Base-by-base conservation (phyloP, 2,888 invertebrate genomes). In the Neoascia interrupta region DNA sequence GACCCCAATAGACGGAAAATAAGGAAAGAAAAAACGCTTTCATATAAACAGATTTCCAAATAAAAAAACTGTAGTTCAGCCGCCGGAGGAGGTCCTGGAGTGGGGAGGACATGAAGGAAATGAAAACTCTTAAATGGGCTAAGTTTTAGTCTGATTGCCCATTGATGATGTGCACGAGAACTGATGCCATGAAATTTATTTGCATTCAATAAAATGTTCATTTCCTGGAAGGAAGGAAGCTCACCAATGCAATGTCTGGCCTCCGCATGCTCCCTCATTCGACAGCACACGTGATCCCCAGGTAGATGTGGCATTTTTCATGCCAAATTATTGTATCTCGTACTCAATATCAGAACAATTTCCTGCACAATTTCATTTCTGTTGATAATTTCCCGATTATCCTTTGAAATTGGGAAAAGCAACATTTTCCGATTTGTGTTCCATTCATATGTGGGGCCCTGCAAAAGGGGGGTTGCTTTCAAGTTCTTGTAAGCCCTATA, bases 301-400 rank as follows among this genome's bases (percentile, higher is more conserved):
- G 54, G 68, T 56, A 18, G 18, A 47, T 23, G 26, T 8, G 54
- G 21, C 26, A 15, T 23, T 47, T 47, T 45, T 64, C 61, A 54
- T 54, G 70, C 53, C 72, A 76, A 76, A 64, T 72, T 72, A 64
- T 72, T 53, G 47, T 51, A 72, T 70, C 58, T 66, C 47, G 41
- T 53, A 41, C 64, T 53, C 60, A 64, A 76, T 72, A 72, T 39
- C 70, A 60, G 47, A 37, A 53, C 60, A 76, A 76, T 76, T 76
- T 76, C 76, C 76, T 72, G 45, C 39, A 23, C 75, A 63, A 70
- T 76, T 70, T 70, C 45, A 58, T 56, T 31, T 64, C 37, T 76
- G 72, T 63, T 60, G 72, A 66, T 70, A 72, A 76, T 76, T 76
- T 76, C 76, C 76, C 72, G 70, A 76, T 70, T 70, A 76, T 70